Percentiles rank a stretch among this genome's conserved stretches.
These are phyloP conservation scores for Tipula unca DNA, from an alignment of 2,888 invertebrate species.

Conservation along the genomic window DNA sequence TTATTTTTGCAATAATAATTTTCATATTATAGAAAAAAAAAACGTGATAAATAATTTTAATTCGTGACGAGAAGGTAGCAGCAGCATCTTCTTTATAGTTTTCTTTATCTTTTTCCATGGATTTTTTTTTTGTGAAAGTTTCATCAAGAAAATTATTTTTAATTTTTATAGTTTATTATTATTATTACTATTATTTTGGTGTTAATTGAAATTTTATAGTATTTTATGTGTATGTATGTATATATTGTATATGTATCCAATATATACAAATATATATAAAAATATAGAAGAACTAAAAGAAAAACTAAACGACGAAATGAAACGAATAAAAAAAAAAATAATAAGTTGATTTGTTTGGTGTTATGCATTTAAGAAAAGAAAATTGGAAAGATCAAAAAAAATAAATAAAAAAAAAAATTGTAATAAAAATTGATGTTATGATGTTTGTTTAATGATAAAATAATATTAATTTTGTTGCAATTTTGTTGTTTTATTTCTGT, in stretches of 20 bases:
- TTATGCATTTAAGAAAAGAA: not conserved
- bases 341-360: conserved; percentile 4
- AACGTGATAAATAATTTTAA: conserved; percentile 19
- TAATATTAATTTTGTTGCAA: conserved; percentile 1
- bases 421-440: conserved; percentile 1
- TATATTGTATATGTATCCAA: too few relatives aligned
- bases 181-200: conserved; percentile 17
- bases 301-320: not conserved
- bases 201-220: conserved; percentile 19
- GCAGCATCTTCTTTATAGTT: not conserved
- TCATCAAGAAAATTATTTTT: conserved; percentile 19
- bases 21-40: not conserved
- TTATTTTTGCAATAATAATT: conserved; percentile 16
- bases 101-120: conserved; percentile 8
- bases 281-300: not conserved
- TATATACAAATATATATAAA: not conserved
- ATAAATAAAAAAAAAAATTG: not conserved
- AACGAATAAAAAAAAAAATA: not conserved
- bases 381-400: not conserved
- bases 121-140: conserved; percentile 18
- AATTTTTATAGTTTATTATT: conserved; percentile 8
- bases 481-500: not conserved
- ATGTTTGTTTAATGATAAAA: conserved; percentile 3
- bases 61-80: conserved; percentile 19
- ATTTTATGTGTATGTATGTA: not conserved